Evolutionary conservation across 2,888 invertebrate species (phyloP).

Genomic region (Auanema freiburgensis): DNA sequence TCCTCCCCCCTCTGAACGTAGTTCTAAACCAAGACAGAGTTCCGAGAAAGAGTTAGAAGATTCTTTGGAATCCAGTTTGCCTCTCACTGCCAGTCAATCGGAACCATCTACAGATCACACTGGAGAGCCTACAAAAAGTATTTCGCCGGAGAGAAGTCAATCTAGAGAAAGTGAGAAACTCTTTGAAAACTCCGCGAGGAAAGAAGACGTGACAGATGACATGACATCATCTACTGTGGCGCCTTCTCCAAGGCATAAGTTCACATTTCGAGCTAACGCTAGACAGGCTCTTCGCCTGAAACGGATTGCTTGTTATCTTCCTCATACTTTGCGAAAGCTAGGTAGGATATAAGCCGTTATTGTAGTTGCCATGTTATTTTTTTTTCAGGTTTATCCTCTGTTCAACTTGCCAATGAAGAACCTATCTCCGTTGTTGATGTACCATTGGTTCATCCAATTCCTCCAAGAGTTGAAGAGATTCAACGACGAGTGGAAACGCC

Average conservation of each 20-base stretch:
- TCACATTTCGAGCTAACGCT: slow-evolving; percentile 28
- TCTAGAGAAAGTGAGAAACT: not conserved
- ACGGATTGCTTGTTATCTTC: slow-evolving; percentile 41
- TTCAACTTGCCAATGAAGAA: slow-evolving; percentile 15
- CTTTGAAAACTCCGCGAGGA: too few species aligned
- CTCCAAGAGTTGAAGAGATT: slow-evolving; percentile 9
- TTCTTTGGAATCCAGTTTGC: too few species aligned
- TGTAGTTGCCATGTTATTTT: not conserved
- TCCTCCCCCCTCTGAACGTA: too few species aligned
- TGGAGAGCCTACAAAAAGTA: not conserved
- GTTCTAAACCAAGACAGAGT: too few species aligned
- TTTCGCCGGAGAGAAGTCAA: not conserved
- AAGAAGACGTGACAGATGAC: not conserved
- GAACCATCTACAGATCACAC: not conserved
- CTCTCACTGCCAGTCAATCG: too few species aligned
- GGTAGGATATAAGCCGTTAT: slow-evolving; percentile 12
- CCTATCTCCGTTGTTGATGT: slow-evolving; percentile 15
- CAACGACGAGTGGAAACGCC: slow-evolving; percentile 12
- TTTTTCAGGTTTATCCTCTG: slow-evolving; percentile 10
- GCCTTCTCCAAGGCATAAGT: slow-evolving; percentile 20
- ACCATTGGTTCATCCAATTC: slow-evolving; percentile 18
- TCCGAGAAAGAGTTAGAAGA: too few species aligned
- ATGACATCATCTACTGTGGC: slow-evolving; percentile 17
- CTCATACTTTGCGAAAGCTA: slow-evolving; percentile 35
- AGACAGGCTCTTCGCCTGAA: slow-evolving; percentile 41